A percentile compares a stretch with the other conserved stretches of the same genome.
Evolutionary conservation across 2,113 vertebrate genomes (phyloP).

Genomic region (Pleuronectes platessa): DNA sequence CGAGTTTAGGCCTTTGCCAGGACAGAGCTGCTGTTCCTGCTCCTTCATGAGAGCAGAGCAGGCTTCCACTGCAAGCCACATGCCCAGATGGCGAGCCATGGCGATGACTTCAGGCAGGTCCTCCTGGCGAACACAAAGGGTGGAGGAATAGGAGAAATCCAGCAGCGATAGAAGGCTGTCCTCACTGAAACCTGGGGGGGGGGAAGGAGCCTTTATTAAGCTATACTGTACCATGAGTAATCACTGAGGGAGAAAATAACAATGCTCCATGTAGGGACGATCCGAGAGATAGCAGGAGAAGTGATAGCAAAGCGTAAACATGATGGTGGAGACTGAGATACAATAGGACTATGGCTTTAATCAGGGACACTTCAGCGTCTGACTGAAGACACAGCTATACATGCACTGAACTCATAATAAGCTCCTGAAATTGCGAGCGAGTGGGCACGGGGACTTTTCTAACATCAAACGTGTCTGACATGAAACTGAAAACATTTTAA

Average conservation of each 20-base stretch:
- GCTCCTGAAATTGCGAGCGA: too few species aligned
- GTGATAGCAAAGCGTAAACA: too few species aligned
- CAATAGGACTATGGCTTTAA: too few species aligned
- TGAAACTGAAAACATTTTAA: too few species aligned
- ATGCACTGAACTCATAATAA: too few species aligned
- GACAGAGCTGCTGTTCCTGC: constrained; percentile 59
- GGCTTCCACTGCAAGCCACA: constrained; percentile 86
- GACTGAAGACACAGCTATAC: too few species aligned
- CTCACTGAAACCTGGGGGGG: constrained; percentile 80
- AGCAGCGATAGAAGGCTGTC: constrained; percentile 83
- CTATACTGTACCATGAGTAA: constrained; percentile 10
- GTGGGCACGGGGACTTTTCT: too few species aligned
- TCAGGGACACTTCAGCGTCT: too few species aligned
- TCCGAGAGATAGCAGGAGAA: too few species aligned
- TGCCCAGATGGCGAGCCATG: constrained; percentile 85
- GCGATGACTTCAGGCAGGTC: constrained; percentile 82
- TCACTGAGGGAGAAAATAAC: constrained; percentile 21
- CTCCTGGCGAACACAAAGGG: constrained; percentile 77
- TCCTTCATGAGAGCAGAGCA: constrained; percentile 82
- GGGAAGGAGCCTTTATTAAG: constrained; percentile 27
- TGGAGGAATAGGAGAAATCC: constrained; percentile 87
- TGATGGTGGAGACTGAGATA: too few species aligned
- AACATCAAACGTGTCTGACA: too few species aligned
- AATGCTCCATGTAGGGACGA: too few species aligned
- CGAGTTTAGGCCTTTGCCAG: constrained; percentile 33